Evolutionary conservation across 2,797 vertebrate genomes (phyloP).

Genomic region (Chromobotia macracanthus): DNA sequence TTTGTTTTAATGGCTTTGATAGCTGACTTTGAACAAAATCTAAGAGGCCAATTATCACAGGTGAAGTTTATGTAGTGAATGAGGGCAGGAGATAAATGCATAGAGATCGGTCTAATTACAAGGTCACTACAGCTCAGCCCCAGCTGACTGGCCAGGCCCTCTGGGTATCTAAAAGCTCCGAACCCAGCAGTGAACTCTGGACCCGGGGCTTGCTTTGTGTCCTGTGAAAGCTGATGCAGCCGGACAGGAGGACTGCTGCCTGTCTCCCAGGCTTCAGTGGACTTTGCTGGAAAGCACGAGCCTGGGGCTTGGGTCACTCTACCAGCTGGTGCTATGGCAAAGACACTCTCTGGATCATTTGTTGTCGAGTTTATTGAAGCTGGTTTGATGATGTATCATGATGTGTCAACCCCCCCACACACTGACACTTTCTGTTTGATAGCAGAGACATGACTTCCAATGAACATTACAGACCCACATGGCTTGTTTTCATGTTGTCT

Average conservation of each 20-base stretch:
- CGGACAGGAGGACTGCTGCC: slow-evolving; percentile 75
- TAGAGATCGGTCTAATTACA: slow-evolving; percentile 45
- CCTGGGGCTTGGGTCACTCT: slow-evolving; percentile 77
- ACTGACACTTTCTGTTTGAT: slow-evolving; percentile 67
- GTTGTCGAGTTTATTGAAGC: slow-evolving; percentile 69
- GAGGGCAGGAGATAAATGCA: slow-evolving; percentile 27
- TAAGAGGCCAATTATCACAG: slow-evolving; percentile 22
- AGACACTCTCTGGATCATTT: slow-evolving; percentile 66
- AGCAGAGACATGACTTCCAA: slow-evolving; percentile 70
- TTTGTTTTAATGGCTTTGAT: slow-evolving; percentile 49
- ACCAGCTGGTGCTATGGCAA: slow-evolving; percentile 76
- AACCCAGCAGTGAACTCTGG: slow-evolving; percentile 62
- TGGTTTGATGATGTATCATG: slow-evolving; percentile 72
- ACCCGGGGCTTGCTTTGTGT: slow-evolving; percentile 69
- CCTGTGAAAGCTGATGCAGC: slow-evolving; percentile 72
- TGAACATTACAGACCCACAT: slow-evolving; percentile 71
- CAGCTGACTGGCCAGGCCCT: slow-evolving; percentile 53
- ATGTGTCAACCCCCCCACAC: slow-evolving; percentile 51
- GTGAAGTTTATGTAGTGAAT: slow-evolving; percentile 22
- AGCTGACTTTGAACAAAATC: slow-evolving; percentile 6
- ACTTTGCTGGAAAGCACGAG: slow-evolving; percentile 65
- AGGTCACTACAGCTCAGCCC: slow-evolving; percentile 43
- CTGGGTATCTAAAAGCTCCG: slow-evolving; percentile 54
- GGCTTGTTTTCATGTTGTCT: slow-evolving; percentile 75
- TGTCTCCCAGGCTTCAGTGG: slow-evolving; percentile 70